Evolutionary conservation across 2,797 vertebrate genomes (phyloP), one percentile per base, ranked within the genome.

Genomic region (Margarornis squamiger): DNA sequence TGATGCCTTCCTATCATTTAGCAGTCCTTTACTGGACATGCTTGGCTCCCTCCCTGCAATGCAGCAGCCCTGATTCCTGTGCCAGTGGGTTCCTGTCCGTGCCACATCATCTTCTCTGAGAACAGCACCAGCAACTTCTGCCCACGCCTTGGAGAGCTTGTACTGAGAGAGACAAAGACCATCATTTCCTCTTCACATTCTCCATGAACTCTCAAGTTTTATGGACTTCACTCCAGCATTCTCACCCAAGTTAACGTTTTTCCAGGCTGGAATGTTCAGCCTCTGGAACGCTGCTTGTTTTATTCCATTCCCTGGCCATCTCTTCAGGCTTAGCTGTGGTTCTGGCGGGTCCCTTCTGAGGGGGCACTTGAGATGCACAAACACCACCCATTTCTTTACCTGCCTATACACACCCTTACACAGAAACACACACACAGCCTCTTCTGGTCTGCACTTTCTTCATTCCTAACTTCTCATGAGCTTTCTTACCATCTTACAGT

Each of bases 371-470:
- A 45, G 52, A 55, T 30, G 32, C 34, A 52, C 11, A 14, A 6
- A 6, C 3, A 2, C 9, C 54, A 68, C 4, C 1, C 0, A 1
- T 7, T 6, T 29, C 38, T 57, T 36, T 22, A 4, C n/a, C 78
- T 57, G 32, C 24, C 48, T 20, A 3, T 12, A 43, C 15, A 24
- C 9, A 58, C 16, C 43, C 55, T 46, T 2, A 46, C 30, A 48
- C 10, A 55, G 18, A 78, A 58, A 26, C 49, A 54, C 59, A 52
- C 26, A n/a, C 2, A 78, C 15, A 55, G 49, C 16, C 16, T 23
- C 24, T 23, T 68, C 45, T 67, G 65, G 3, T 67, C 77, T 62
- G 34, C 36, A n/a, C 5, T 58, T n/a, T 49, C 38, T 49, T 39
- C 30, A 45, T n/a, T 79, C 39, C 24, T 34, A 71, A 32, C 9